These are phyloP conservation scores for Pristionchus fissidentatus DNA, from an alignment of 2,888 invertebrate genomes.

Conservation along the genomic window DNA sequence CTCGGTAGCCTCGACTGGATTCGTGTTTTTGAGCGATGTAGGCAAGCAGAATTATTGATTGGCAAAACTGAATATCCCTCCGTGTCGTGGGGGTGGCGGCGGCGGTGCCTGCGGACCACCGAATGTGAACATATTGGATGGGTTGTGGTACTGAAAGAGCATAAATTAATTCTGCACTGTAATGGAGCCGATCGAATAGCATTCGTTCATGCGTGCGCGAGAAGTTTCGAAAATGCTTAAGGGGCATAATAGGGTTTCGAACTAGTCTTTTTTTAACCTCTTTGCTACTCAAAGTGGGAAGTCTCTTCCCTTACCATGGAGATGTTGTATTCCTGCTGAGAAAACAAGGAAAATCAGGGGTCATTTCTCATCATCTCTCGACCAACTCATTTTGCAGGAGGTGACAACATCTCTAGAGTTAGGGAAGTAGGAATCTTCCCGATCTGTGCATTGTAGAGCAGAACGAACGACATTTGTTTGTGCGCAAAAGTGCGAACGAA, in stretches of 20 bases:
- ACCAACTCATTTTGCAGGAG: neutral
- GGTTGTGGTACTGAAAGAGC: conserved; percentile 26
- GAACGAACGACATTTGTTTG: too few relatives aligned
- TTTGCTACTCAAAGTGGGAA: neutral
- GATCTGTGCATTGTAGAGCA: neutral
- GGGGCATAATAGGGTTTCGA: too few relatives aligned
- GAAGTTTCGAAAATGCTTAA: too few relatives aligned
- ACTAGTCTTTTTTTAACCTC: too few relatives aligned
- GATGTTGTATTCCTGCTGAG: neutral
- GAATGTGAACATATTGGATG: neutral
- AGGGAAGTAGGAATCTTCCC: neutral
- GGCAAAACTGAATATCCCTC: neutral
- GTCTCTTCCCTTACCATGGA: neutral
- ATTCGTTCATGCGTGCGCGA: too few relatives aligned
- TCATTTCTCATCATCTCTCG: neutral
- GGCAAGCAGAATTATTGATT: neutral
- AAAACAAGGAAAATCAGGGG: neutral
- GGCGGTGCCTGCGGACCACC: neutral
- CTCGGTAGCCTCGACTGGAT: too few relatives aligned
- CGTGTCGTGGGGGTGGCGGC: neutral
- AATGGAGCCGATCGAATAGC: too few relatives aligned
- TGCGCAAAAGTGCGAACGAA: too few relatives aligned
- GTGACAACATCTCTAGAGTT: neutral
- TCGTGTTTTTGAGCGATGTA: too few relatives aligned
- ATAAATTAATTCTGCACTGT: neutral